Conservation (phyloP, 2,888 invertebrate genomes). For the Eledone cirrhosa region DNA sequence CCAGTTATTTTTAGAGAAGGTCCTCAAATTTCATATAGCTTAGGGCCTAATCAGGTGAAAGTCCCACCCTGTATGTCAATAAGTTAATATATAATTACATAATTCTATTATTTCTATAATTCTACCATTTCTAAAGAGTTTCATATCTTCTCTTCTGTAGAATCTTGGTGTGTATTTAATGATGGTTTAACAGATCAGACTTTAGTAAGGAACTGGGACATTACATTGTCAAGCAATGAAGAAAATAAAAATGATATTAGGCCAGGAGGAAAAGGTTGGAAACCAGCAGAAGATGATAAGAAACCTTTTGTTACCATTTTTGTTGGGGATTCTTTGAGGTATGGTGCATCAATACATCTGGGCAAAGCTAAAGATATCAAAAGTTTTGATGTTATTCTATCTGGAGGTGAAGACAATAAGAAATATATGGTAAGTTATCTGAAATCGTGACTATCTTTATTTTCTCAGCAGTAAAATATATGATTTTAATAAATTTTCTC, state of each 20-base stretch:
- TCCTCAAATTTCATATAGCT: no score
- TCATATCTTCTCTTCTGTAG: neutral
- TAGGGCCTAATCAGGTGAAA: no score
- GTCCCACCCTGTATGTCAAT: no score
- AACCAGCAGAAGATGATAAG: constrained; percentile 1
- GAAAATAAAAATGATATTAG: neutral
- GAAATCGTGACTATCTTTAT: no score
- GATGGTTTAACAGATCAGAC: constrained; percentile 8
- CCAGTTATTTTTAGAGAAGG: no score
- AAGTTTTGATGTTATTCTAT: constrained; percentile 7
- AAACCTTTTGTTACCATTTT: constrained; percentile 14
- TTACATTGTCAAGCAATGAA: constrained; percentile 5
- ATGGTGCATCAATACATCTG: constrained; percentile 4
- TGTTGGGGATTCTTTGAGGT: constrained; percentile 19
- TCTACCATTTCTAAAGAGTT: no score
- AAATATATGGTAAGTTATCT: neutral
- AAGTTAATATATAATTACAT: no score
- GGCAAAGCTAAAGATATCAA: neutral
- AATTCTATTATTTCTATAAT: no score
- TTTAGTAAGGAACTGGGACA: neutral
- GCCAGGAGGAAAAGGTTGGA: constrained; percentile 24
- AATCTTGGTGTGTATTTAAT: neutral
- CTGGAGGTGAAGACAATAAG: neutral
- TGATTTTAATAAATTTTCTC: no score
- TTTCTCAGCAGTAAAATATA: no score